phyloP scores from a whole-genome alignment of 92 coral and sea anemone genomes.

The Zoanthus sociatus region DNA sequence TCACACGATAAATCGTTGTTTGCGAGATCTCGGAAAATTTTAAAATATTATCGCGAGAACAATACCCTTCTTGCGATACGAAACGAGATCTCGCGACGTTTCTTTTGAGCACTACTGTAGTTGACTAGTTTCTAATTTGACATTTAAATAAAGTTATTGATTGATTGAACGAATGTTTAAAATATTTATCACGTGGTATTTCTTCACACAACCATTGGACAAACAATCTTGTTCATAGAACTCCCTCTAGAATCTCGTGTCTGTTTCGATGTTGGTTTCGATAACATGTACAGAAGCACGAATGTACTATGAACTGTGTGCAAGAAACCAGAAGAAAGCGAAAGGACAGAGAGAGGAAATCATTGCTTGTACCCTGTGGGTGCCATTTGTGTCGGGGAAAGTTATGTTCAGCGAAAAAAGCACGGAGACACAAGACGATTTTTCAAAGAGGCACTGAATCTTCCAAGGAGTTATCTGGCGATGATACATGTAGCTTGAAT shows the following conservation, averaged over 20 bases:
- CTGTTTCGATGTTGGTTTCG: background rate
- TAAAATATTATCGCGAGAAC: too few relatives aligned
- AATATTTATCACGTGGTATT: constrained; percentile 29
- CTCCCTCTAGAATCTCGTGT: background rate
- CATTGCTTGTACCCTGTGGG: constrained; percentile 21
- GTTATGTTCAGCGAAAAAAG: constrained; percentile 39
- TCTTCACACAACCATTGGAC: constrained; percentile 36
- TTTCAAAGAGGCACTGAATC: constrained; percentile 33
- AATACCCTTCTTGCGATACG: too few relatives aligned
- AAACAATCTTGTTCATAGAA: constrained; percentile 49
- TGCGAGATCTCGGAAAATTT: too few relatives aligned
- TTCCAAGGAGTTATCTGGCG: constrained; percentile 31
- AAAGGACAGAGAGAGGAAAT: constrained; percentile 29
- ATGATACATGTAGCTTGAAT: background rate
- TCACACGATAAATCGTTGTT: too few relatives aligned
- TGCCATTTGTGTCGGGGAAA: constrained; percentile 19
- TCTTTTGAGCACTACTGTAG: too few relatives aligned
- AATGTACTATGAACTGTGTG: constrained; percentile 5
- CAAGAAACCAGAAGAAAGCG: constrained; percentile 20
- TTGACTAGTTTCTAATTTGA: too few relatives aligned
- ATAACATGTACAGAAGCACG: background rate
- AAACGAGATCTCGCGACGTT: too few relatives aligned
- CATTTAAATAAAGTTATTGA: too few relatives aligned
- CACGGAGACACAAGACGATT: constrained; percentile 27
- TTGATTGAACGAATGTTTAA: background rate